Conservation (phyloP, 2,797 vertebrate species). For the Lindbergichthys nudifrons region DNA sequence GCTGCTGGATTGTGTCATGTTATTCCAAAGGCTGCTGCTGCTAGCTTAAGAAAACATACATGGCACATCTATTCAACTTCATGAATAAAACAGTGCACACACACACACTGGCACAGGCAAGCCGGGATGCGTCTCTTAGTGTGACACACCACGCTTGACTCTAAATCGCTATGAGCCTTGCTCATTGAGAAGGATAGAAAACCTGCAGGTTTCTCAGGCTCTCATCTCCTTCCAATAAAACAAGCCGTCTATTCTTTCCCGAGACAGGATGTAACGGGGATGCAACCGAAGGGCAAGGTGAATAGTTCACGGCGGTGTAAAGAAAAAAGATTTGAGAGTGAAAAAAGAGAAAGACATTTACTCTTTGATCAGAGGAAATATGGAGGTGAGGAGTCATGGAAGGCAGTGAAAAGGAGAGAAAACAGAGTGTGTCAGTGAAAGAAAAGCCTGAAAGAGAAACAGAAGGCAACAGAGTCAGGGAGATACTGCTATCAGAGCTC, state of each 20-base stretch:
- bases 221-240: slow-evolving; percentile 68
- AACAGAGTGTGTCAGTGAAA: slow-evolving; percentile 22
- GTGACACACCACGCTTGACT: slow-evolving; percentile 25
- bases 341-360: slow-evolving; percentile 30
- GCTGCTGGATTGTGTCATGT: slow-evolving; percentile 31
- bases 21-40: slow-evolving; percentile 38
- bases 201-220: slow-evolving; percentile 40
- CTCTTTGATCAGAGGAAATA: slow-evolving; percentile 55
- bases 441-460: slow-evolving; percentile 34
- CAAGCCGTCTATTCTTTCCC: slow-evolving; percentile 50
- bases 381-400: slow-evolving; percentile 24
- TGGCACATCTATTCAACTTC: slow-evolving; percentile 44
- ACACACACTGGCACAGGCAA: too few relatives aligned
- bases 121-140: too few relatives aligned
- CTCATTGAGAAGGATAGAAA: slow-evolving; percentile 40
- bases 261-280: slow-evolving; percentile 51
- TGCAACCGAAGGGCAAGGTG: slow-evolving; percentile 67
- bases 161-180: slow-evolving; percentile 47
- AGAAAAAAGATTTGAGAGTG: slow-evolving; percentile 42
- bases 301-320: slow-evolving; percentile 66
- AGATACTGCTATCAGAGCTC: slow-evolving; percentile 68
- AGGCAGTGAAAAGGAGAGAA: slow-evolving; percentile 29
- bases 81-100: slow-evolving; percentile 68
- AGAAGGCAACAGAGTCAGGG: slow-evolving; percentile 14
- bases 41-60: slow-evolving; percentile 64